Base-by-base conservation (phyloP, 2,797 vertebrate species). In the Phrynocephalus forsythii region DNA sequence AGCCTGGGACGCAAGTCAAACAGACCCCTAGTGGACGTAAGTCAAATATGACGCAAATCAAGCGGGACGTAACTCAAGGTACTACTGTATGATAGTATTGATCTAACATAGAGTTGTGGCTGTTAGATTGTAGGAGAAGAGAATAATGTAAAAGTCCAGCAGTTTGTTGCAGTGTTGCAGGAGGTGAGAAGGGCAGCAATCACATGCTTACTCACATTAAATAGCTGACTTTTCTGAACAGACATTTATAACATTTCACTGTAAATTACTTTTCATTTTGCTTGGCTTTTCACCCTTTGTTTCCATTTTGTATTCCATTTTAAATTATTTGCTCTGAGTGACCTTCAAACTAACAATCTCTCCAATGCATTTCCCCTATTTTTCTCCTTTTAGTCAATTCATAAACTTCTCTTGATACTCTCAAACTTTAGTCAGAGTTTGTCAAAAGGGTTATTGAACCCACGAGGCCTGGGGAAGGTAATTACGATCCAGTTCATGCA, bases 361-460 rank as follows among this genome's bases (percentile, higher is more conserved):
- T 56, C 60, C 66, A 13, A 33, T 44, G 73, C 3, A 10, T 76
- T 83, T 66, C 16, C 18, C 26, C 10, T 15, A 0, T 68, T 11
- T 30, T 69, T 33, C 69, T 71, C 13, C 38, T 79, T 66, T 81
- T 66, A 50, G 48, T 87, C 28, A 22, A 83, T 44, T 78, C 66
- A 68, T 72, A 80, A n/a, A 56, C 33, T 73, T 69, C 6, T 11
- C 44, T 73, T 71, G 48, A 83, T 69, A 28, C 48, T n/a, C 48
- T 15, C 77, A 22, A 77, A 82, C 71, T 76, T 75, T 82, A 44
- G 71, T 67, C 79, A 87, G 83, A 1, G 16, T 78, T 83, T 87
- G 50, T 87, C 24, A 48, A 44, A 82, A 78, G 50, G 48, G 18
- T 83, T 76, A 78, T 56, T 87, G 86, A 87, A 87, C 48, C 50